Percentiles rank a stretch among this genome's conserved stretches.
These are phyloP conservation scores for Caenorhabditis drosophilae DNA, from an alignment of 2,888 invertebrate genomes.

Conservation along the genomic window DNA sequence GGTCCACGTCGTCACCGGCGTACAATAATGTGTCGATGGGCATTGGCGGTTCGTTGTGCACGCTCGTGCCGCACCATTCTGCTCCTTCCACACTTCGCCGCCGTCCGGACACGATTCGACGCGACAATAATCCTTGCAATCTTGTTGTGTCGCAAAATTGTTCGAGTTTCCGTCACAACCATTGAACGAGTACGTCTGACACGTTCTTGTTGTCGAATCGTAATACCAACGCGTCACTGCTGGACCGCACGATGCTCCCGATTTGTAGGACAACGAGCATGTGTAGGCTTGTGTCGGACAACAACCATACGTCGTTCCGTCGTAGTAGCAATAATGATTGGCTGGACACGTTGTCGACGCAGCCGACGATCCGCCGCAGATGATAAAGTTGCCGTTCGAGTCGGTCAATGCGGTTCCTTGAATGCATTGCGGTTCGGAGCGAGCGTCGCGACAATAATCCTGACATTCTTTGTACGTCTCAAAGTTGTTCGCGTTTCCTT, in stretches of 20 bases:
- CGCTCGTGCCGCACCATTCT: constrained; percentile 62
- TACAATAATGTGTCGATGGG: constrained; percentile 68
- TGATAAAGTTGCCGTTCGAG: constrained; percentile 67
- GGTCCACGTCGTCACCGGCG: constrained; percentile 66
- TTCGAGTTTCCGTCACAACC: constrained; percentile 69
- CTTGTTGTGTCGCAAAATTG: constrained; percentile 65
- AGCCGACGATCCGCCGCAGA: constrained; percentile 63
- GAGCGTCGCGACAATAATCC: constrained; percentile 67
- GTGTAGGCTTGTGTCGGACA: constrained; percentile 69
- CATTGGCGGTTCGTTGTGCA: constrained; percentile 67
- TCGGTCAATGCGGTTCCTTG: constrained; percentile 69
- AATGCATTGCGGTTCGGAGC: constrained; percentile 65
- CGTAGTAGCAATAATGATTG: constrained; percentile 69
- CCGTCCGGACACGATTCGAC: constrained; percentile 69
- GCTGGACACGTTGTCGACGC: constrained; percentile 67
- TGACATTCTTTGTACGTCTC: constrained; percentile 68
- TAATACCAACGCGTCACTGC: constrained; percentile 68
- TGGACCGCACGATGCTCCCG: constrained; percentile 67
- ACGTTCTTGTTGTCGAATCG: constrained; percentile 51
- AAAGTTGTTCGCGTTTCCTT: constrained; percentile 69
- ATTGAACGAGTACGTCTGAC: constrained; percentile 66
- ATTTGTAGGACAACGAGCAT: constrained; percentile 66
- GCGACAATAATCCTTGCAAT: constrained; percentile 68
- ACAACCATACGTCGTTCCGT: constrained; percentile 68
- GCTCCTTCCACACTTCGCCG: constrained; percentile 68